phyloP scores from a whole-genome alignment of 2,113 vertebrate genomes.

The Pipa parva region DNA sequence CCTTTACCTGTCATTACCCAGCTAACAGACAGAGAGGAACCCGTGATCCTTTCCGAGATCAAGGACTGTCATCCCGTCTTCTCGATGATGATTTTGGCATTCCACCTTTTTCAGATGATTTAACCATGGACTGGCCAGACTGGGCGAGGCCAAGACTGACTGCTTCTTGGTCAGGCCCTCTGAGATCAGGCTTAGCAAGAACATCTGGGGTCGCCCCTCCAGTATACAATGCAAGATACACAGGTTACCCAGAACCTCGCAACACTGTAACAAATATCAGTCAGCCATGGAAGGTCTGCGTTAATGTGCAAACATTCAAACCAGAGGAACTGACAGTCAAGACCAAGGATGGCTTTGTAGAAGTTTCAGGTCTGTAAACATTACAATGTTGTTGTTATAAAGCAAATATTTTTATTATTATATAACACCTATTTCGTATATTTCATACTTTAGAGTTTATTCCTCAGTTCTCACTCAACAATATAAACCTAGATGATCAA shows the following conservation, averaged over 20 bases:
- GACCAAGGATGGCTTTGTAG: constrained; percentile 91
- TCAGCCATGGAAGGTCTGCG: constrained; percentile 97
- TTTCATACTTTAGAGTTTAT: too few species aligned
- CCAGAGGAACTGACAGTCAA: constrained; percentile 87
- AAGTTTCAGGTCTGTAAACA: constrained; percentile 86
- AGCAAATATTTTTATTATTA: too few species aligned
- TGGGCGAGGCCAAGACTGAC: constrained; percentile 91
- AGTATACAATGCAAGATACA: constrained; percentile 68
- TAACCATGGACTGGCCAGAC: constrained; percentile 86
- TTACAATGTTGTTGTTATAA: too few species aligned
- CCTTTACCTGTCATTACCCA: constrained; percentile 69
- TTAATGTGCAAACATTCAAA: constrained; percentile 95
- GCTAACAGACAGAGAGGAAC: constrained; percentile 71
- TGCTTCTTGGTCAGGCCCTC: constrained; percentile 71
- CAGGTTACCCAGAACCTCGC: constrained; percentile 68
- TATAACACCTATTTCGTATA: too few species aligned
- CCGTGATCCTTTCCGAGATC: constrained; percentile 85
- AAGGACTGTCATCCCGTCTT: constrained; percentile 76
- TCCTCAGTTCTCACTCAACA: too few species aligned
- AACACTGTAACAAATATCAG: constrained; percentile 68
- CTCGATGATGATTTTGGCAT: constrained; percentile 93
- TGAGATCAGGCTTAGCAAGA: constrained; percentile 73
- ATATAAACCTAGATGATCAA: too few species aligned
- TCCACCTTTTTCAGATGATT: constrained; percentile 80
- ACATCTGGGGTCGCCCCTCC: constrained; percentile 61